These are phyloP conservation scores for Druon quercuslanigerum DNA, from an alignment of 1,140 invertebrate species.

Conservation along the genomic window DNA sequence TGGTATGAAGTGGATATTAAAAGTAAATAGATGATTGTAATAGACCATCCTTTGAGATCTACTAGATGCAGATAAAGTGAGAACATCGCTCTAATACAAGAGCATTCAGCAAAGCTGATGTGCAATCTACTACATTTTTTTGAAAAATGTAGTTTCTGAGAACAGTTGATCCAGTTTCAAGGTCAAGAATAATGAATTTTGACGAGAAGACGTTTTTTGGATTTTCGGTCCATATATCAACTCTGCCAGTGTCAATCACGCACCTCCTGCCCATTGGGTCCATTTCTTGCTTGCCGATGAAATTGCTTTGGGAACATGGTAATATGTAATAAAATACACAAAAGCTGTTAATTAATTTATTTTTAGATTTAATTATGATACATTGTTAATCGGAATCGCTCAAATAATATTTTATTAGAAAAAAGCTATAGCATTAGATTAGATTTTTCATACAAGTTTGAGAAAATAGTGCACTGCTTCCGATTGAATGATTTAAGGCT, in stretches of 20 bases:
- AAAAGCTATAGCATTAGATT: too few relatives aligned
- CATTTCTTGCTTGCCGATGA: too few relatives aligned
- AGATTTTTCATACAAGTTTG: too few relatives aligned
- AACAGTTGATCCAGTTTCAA: conserved; percentile 75
- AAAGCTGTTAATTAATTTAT: too few relatives aligned
- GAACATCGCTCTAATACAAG: conserved; percentile 81
- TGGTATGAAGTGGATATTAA: conserved; percentile 77
- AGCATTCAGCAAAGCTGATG: conserved; percentile 78
- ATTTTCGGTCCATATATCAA: conserved; percentile 70
- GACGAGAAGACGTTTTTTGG: conserved; percentile 76
- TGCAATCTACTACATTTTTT: conserved; percentile 68
- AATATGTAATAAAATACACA: too few relatives aligned
- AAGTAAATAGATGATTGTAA: conserved; percentile 78
- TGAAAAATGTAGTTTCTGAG: conserved; percentile 76
- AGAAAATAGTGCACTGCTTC: too few relatives aligned
- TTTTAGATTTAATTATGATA: too few relatives aligned
- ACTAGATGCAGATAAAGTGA: conserved; percentile 77
- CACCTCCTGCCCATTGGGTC: conserved; percentile 80
- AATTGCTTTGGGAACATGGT: too few relatives aligned
- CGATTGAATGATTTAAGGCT: too few relatives aligned
- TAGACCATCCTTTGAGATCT: conserved; percentile 75
- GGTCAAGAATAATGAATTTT: conserved; percentile 79
- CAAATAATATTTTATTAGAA: too few relatives aligned
- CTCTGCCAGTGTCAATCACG: conserved; percentile 80
- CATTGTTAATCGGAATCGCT: too few relatives aligned